Evolutionary conservation across 2,113 vertebrate genomes (phyloP).

Genomic region (Festucalex cinctus): DNA sequence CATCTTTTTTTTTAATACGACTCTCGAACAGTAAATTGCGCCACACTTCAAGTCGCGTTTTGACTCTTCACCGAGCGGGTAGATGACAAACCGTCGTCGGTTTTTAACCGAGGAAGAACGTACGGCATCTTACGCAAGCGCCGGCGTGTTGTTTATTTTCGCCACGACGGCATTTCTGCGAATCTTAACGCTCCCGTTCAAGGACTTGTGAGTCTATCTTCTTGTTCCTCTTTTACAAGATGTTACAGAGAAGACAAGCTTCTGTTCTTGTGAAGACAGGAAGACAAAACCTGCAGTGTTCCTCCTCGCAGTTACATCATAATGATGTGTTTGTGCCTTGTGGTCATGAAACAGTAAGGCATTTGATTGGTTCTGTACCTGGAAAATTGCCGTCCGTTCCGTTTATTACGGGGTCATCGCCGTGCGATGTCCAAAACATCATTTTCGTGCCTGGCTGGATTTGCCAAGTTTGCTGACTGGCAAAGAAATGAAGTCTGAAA

Average conservation of each 20-base stretch:
- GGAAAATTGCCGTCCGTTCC: too few relatives aligned
- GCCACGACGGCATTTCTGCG: background rate
- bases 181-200: slow-evolving; percentile 1
- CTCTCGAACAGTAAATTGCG: background rate
- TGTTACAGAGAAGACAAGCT: background rate
- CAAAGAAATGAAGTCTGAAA: too few relatives aligned
- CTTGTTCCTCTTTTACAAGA: background rate
- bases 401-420: too few relatives aligned
- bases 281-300: background rate
- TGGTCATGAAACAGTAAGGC: background rate
- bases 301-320: background rate
- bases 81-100: background rate
- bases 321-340: background rate
- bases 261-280: background rate
- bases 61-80: background rate
- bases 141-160: background rate
- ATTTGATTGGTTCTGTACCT: too few relatives aligned
- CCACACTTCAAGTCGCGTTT: background rate
- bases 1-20: background rate
- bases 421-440: too few relatives aligned
- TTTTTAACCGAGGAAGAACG: background rate
- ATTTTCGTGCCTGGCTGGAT: too few relatives aligned
- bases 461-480: too few relatives aligned
- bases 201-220: background rate
- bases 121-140: background rate